Evolutionary conservation across 2,888 invertebrate genomes (phyloP), one percentile per base, ranked within the genome.

Genomic region (Drosophila vallismaia): DNA sequence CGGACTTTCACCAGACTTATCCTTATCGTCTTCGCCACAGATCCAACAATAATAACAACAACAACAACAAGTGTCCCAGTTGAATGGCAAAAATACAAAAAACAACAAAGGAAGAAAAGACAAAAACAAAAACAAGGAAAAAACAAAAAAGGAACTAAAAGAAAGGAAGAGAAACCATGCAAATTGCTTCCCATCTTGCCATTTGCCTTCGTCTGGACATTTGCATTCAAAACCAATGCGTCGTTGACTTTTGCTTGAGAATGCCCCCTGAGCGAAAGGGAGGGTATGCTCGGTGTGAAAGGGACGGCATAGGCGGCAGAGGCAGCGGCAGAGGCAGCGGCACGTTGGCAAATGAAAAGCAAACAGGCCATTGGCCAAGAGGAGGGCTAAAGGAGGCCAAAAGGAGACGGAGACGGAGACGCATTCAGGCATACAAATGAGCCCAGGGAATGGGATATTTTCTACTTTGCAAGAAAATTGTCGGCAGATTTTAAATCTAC

Each of bases 211-310:
- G 53, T 55, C 67, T 73, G 73, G 79, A 75, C 81, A 86, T 81
- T 81, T 81, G 80, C 80, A 81, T 81, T 86, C 73, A 72, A 68
- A 75, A 81, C 68, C 81, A 84, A 78, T 78, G 85, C 87, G 80
- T 66, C 71, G 73, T 64, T 86, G 80, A 81, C 80, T 81, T 81
- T 81, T 86, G 85, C 73, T 64, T 72, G 50, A 52, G 44, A 60
- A 40, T 48, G 54, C 45, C n/a, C 49, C 19, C 19, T 1, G 19
- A 54, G 54, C 24, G 57, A 40, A 28, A 46, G 56, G 14, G 44
- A 28, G 19, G 14, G 33, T 9, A 6, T 2, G 6, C 0, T 6
- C 5, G 2, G 4, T 10, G 33, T 14, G 31, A 26, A 5, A 8
- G 19, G 19, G 45, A 28, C 5, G 60, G 53, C n/a, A n/a, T n/a